A percentile compares a stretch with the other conserved stretches of the same genome.
phyloP scores from a whole-genome alignment of 2,888 invertebrate species.

The Drosophila demipolita region DNA sequence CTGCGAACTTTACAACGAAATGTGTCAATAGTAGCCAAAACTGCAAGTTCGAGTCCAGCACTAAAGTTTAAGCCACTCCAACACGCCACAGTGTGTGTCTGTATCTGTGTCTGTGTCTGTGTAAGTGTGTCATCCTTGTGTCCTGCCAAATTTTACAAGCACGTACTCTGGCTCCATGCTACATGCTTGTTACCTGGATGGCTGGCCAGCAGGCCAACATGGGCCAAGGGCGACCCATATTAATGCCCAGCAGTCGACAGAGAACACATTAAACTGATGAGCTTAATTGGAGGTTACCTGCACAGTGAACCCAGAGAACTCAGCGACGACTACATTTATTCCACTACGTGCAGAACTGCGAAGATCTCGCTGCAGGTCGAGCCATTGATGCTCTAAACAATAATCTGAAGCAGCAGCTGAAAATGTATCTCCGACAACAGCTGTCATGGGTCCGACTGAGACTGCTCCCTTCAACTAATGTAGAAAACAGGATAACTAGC shows the following conservation, averaged over 20 bases:
- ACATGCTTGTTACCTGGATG: slow-evolving; percentile 70
- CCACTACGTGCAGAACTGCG: slow-evolving; percentile 43
- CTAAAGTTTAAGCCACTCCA: slow-evolving; percentile 70
- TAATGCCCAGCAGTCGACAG: slow-evolving; percentile 63
- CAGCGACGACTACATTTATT: slow-evolving; percentile 42
- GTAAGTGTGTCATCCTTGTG: slow-evolving; percentile 3
- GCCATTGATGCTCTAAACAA: slow-evolving; percentile 3
- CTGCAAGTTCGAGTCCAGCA: slow-evolving; percentile 43
- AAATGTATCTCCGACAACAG: background rate
- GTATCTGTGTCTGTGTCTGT: background rate
- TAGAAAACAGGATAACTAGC: background rate
- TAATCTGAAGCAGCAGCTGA: background rate
- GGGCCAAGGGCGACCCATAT: slow-evolving; percentile 66
- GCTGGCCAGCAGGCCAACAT: slow-evolving; percentile 31
- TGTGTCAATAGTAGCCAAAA: slow-evolving; percentile 69
- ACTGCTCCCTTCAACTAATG: background rate
- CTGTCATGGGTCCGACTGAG: background rate
- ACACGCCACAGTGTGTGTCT: slow-evolving; percentile 6
- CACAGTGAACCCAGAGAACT: slow-evolving; percentile 43
- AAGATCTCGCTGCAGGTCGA: background rate
- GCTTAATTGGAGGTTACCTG: slow-evolving; percentile 79
- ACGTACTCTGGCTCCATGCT: slow-evolving; percentile 54
- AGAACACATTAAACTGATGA: slow-evolving; percentile 79
- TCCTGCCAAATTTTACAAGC: slow-evolving; percentile 56
- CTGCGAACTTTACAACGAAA: slow-evolving; percentile 72